Conservation (phyloP, 2,888 invertebrate species). For the Oscheius sp. region DNA sequence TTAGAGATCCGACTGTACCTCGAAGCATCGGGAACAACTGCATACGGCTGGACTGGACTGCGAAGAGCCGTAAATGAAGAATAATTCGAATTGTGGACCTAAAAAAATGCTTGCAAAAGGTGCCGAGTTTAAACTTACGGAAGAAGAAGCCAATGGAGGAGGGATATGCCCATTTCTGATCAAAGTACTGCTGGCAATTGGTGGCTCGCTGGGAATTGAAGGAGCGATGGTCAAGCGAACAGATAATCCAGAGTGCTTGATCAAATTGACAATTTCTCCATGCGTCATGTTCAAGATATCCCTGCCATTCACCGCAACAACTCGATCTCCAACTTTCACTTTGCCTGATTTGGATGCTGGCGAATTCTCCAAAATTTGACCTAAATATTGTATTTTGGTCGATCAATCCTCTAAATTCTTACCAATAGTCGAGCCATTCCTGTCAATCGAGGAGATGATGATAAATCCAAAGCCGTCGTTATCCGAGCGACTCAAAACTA, state of each 20-base stretch:
- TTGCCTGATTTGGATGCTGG: constrained; percentile 83
- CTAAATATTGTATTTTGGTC: constrained; percentile 73
- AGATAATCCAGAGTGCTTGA: constrained; percentile 86
- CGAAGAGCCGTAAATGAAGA: constrained; percentile 9
- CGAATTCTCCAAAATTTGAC: constrained; percentile 90
- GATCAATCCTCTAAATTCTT: constrained; percentile 47
- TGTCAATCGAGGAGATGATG: constrained; percentile 92
- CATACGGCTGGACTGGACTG: constrained; percentile 15
- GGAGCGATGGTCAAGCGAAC: constrained; percentile 75
- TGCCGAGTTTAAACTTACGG: not conserved
- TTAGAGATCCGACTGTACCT: constrained; percentile 1
- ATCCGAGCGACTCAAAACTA: constrained; percentile 75
- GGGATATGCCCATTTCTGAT: constrained; percentile 29
- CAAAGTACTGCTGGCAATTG: constrained; percentile 43
- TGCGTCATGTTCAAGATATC: constrained; percentile 91
- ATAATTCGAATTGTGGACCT: constrained; percentile 12
- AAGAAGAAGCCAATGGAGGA: not conserved
- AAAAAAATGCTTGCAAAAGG: not conserved
- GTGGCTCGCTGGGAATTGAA: constrained; percentile 51
- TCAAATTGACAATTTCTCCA: constrained; percentile 94
- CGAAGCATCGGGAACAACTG: constrained; percentile 2
- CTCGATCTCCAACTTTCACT: constrained; percentile 85
- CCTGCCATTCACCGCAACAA: constrained; percentile 90
- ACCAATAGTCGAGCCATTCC: constrained; percentile 88
- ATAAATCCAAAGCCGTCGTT: constrained; percentile 98